Percentiles rank a stretch among this genome's conserved stretches.
Conservation (phyloP, 2,888 invertebrate genomes). For the Philonicus albiceps region DNA sequence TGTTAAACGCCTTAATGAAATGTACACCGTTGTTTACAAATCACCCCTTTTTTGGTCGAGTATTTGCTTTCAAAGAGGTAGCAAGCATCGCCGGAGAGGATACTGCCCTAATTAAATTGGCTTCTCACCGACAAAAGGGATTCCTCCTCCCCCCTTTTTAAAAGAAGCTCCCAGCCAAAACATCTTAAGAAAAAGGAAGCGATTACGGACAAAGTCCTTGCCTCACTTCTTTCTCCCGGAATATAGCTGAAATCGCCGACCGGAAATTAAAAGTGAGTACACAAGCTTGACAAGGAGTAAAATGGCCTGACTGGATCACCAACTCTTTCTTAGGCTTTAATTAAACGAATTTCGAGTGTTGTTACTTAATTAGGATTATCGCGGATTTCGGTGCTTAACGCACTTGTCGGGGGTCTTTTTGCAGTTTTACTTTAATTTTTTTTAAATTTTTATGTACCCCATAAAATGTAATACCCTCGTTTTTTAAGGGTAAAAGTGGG, state of each 20-base stretch:
- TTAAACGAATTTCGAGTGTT: slow-evolving; percentile 39
- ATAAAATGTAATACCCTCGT: background rate
- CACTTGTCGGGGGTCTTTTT: background rate
- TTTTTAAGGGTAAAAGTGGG: background rate
- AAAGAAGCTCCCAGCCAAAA: slow-evolving; percentile 5
- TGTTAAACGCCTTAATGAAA: slow-evolving; percentile 53
- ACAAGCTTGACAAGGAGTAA: slow-evolving; percentile 33
- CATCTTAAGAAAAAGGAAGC: slow-evolving; percentile 2
- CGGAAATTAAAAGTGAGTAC: slow-evolving; percentile 44
- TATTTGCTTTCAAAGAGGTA: slow-evolving; percentile 41
- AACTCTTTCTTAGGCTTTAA: slow-evolving; percentile 25
- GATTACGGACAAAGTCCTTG: background rate
- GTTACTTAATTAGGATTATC: slow-evolving; percentile 44
- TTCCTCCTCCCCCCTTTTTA: background rate
- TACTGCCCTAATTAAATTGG: slow-evolving; percentile 48
- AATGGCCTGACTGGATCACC: background rate
- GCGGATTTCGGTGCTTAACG: slow-evolving; percentile 23
- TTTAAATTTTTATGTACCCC: background rate
- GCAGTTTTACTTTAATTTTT: background rate
- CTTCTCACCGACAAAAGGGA: slow-evolving; percentile 46
- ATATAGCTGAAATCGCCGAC: slow-evolving; percentile 31
- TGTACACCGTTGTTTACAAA: slow-evolving; percentile 51
- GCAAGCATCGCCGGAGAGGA: slow-evolving; percentile 40
- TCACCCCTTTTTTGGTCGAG: slow-evolving; percentile 44
- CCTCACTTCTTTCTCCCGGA: background rate